Evolutionary conservation across 2,113 vertebrate species (phyloP), one percentile per base, ranked within the genome.

Genomic region (Uropsilus gracilis): DNA sequence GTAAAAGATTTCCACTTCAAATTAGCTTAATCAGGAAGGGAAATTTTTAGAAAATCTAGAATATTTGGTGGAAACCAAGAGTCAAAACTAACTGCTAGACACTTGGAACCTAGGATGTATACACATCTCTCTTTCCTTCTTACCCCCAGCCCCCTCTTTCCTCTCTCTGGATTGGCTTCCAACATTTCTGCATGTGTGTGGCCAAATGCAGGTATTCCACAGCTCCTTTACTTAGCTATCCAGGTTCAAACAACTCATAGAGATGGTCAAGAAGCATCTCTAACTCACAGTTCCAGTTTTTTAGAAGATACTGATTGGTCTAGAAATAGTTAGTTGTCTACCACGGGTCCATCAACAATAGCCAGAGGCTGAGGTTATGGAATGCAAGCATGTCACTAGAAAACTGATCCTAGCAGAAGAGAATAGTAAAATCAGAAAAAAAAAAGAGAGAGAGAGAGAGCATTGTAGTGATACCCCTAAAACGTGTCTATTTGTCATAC

Each of bases 31-130:
- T 91, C 34, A 64, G 72, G 12, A 82, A 39, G 44, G 59, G 24
- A 82, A 86, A 77, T 94, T 77, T n/a, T 82, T 72, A 86, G 53
- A 94, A 86, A 13, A 64, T n/a, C n/a, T 53, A 22, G 16, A 30
- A 42, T 81, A 59, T 80, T 85, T 84, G 30, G 39, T 82, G 63
- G 30, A 72, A 93, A 3, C 59, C 76, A 86, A 90, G 39, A 90
- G 83, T 55, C 34, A 73, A 34, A 78, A 57, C 6, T 37, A 84
- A 32, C 28, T 42, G 3, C 77, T 55, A 18, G 57, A 86, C 57
- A 64, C 11, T 34, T 81, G 46, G 50, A 77, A 86, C 20, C 11
- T 22, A 34, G 5, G 34, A 4, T 44, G 10, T 18, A 5, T 26
- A 11, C n/a, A n/a, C n/a, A n/a, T n/a, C n/a, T 44, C 59, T 64